These are phyloP conservation scores for Mastacembelus armatus DNA, from an alignment of 2,797 vertebrate genomes.

Conservation along the genomic window DNA sequence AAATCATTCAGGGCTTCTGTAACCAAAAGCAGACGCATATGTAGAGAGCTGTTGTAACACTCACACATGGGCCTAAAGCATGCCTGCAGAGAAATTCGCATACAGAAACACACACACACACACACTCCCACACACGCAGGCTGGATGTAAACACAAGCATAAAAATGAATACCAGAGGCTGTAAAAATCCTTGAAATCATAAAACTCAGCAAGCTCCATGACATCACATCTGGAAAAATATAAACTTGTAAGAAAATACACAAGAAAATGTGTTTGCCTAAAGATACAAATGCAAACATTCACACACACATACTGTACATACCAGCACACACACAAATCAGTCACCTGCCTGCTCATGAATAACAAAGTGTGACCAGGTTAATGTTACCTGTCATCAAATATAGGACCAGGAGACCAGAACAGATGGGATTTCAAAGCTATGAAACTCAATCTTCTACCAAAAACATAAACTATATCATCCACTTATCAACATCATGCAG, in stretches of 20 bases:
- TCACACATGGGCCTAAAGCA: conserved; percentile 17
- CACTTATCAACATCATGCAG: conserved; percentile 7
- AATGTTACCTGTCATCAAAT: conserved; percentile 38
- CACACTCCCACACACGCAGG: conserved; percentile 37
- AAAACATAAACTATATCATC: no score
- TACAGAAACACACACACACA: conserved; percentile 5
- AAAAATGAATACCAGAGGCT: conserved; percentile 32
- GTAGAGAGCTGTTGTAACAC: conserved; percentile 34
- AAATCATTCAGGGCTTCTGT: conserved; percentile 57
- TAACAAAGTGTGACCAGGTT: conserved; percentile 41
- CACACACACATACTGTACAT: conserved; percentile 12
- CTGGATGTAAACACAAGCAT: conserved; percentile 30
- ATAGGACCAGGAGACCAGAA: not conserved
- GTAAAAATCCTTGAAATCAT: conserved; percentile 5
- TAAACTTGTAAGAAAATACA: conserved; percentile 1
- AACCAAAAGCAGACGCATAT: conserved; percentile 71
- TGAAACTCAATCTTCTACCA: conserved; percentile 19
- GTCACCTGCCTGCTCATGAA: conserved; percentile 25
- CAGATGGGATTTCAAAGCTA: conserved; percentile 11
- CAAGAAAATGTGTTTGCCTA: conserved; percentile 3
- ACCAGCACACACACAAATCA: conserved; percentile 25
- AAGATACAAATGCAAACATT: not conserved
- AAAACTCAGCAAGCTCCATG: conserved; percentile 5
- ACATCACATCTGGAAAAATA: conserved; percentile 9
- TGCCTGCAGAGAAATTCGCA: conserved; percentile 17